Evolutionary conservation across 2,113 vertebrate genomes (phyloP).

Genomic region (Indicator indicator): DNA sequence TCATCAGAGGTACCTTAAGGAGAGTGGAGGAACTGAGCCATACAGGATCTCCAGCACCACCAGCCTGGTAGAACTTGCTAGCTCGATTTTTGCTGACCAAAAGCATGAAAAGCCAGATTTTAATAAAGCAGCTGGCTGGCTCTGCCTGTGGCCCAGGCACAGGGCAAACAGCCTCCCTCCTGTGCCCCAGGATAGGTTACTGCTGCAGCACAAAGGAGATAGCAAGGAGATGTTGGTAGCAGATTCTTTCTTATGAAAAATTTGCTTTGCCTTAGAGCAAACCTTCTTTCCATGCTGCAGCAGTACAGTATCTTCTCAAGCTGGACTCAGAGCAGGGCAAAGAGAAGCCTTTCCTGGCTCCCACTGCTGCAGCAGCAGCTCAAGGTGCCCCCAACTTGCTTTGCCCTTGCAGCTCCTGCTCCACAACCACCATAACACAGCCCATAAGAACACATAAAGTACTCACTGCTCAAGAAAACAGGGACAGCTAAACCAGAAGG

Average conservation of each 20-base stretch:
- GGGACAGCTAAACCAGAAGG: too few relatives aligned
- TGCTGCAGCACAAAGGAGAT: background rate
- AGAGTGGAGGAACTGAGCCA: background rate
- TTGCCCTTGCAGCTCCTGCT: background rate
- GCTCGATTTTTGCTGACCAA: background rate
- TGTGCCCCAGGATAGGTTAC: rapidly evolving
- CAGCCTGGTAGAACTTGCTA: conserved; percentile 3
- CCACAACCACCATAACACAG: background rate
- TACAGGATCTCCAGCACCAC: background rate
- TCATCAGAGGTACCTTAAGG: background rate
- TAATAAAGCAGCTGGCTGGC: background rate
- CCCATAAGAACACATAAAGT: rapidly evolving
- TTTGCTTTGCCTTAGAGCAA: background rate
- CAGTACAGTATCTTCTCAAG: rapidly evolving
- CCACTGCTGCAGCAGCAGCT: background rate
- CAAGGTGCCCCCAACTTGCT: background rate
- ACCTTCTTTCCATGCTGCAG: background rate
- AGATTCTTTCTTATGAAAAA: background rate
- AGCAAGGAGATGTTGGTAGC: background rate
- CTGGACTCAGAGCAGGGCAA: rapidly evolving
- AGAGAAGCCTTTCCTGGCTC: background rate
- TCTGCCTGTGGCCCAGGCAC: background rate
- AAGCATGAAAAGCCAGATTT: background rate
- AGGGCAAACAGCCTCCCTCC: background rate
- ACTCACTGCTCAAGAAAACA: background rate